Evolutionary conservation across 2,888 invertebrate genomes (phyloP).

Genomic region (Cryptus armator): DNA sequence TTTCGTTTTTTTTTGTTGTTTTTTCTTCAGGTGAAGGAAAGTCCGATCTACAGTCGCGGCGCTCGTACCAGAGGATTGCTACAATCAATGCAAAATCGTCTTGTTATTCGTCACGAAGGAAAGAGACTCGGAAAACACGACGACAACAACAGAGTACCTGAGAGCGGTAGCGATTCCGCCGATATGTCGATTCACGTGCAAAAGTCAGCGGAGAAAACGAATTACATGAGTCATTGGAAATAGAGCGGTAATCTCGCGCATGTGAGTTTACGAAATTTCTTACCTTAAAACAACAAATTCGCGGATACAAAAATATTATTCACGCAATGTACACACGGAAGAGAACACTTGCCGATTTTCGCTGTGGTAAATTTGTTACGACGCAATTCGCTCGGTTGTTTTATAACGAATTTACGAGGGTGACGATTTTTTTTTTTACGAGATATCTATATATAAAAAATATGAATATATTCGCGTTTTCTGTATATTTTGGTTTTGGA

Average conservation of each 20-base stretch:
- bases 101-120: constrained; percentile 79
- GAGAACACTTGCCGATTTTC: background rate
- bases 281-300: background rate
- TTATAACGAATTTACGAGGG: constrained; percentile 1
- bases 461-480: constrained; percentile 15
- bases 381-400: background rate
- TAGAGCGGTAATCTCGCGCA: constrained; percentile 26
- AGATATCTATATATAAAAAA: background rate
- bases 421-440: constrained; percentile 9
- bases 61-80: constrained; percentile 72
- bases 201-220: constrained; percentile 71
- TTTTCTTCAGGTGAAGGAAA: constrained; percentile 59
- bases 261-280: constrained; percentile 32
- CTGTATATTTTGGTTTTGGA: constrained; percentile 43
- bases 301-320: background rate
- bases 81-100: constrained; percentile 73
- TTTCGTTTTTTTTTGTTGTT: background rate
- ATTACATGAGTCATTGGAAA: constrained; percentile 44
- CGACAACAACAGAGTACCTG: constrained; percentile 45
- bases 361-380: background rate
- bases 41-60: constrained; percentile 64
- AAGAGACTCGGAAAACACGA: constrained; percentile 44
- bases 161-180: constrained; percentile 67
- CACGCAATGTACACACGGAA: background rate
- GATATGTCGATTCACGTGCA: constrained; percentile 74